A percentile compares a stretch with the other conserved stretches of the same genome.
Conservation (phyloP, 2,888 invertebrate genomes). For the Aphrophora alni region DNA sequence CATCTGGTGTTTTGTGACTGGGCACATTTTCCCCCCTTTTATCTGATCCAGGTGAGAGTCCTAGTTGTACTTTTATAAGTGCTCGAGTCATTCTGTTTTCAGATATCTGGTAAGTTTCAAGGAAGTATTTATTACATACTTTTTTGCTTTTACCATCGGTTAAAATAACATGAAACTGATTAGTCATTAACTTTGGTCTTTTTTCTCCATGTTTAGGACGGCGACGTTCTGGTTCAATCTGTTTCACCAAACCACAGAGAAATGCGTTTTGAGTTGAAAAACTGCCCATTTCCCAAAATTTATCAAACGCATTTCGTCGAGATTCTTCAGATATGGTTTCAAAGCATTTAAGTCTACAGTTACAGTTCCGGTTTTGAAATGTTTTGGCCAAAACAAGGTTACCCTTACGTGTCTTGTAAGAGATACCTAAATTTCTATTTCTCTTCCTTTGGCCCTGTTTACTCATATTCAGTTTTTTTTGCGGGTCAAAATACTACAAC, state of each 20-base stretch:
- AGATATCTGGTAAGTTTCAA: slow-evolving; percentile 12
- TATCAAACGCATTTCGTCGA: too few relatives aligned
- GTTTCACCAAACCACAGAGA: slow-evolving; percentile 14
- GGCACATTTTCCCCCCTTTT: slow-evolving; percentile 1
- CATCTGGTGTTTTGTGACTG: slow-evolving; percentile 7
- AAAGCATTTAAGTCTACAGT: too few relatives aligned
- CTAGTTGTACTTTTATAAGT: slow-evolving; percentile 23
- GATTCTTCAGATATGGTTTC: too few relatives aligned
- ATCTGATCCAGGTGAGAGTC: slow-evolving; percentile 11
- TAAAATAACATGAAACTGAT: slow-evolving; percentile 18
- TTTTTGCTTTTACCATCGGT: slow-evolving; percentile 17
- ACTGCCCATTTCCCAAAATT: slow-evolving; percentile 17
- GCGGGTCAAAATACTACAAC: too few relatives aligned
- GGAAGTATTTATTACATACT: slow-evolving; percentile 29
- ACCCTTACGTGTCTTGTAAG: too few relatives aligned
- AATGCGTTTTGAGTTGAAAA: slow-evolving; percentile 15
- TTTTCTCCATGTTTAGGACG: slow-evolving; percentile 1
- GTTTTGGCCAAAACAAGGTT: too few relatives aligned
- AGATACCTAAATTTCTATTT: too few relatives aligned
- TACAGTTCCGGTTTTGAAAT: too few relatives aligned
- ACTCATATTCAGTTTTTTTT: too few relatives aligned
- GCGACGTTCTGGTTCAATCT: not conserved
- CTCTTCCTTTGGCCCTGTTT: too few relatives aligned
- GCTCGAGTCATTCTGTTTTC: slow-evolving; percentile 18
- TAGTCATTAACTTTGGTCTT: not conserved